Conservation (phyloP, 2,888 invertebrate species). For the Plebejus argus region DNA sequence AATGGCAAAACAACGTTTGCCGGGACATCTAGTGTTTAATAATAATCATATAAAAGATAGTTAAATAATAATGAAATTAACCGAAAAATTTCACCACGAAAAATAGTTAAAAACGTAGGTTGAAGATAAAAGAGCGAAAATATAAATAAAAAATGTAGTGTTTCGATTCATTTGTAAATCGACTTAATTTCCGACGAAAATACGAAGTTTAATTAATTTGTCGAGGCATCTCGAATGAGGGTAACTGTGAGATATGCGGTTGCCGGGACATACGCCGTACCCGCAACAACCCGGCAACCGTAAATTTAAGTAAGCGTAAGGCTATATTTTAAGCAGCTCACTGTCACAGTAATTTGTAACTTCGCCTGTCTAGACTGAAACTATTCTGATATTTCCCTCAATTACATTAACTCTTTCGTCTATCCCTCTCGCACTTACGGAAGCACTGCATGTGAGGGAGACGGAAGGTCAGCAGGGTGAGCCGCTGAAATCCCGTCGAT, state of each 20-base stretch:
- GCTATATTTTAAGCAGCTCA: conserved; percentile 61
- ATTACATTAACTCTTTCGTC: conserved; percentile 58
- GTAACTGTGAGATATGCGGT: conserved; percentile 39
- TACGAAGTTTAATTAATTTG: conserved; percentile 10
- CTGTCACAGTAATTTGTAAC: conserved; percentile 65
- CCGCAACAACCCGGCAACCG: conserved; percentile 49
- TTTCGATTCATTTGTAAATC: not conserved
- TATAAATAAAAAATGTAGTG: not conserved
- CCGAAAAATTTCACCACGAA: too few relatives aligned
- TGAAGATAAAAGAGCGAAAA: too few relatives aligned
- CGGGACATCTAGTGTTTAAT: too few relatives aligned
- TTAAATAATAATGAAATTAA: too few relatives aligned
- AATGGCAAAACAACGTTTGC: too few relatives aligned
- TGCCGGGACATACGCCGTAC: conserved; percentile 44
- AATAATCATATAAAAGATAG: too few relatives aligned
- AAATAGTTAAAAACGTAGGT: too few relatives aligned
- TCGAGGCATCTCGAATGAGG: conserved; percentile 35
- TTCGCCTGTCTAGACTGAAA: conserved; percentile 74
- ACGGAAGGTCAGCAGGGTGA: conserved; percentile 53
- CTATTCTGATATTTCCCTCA: conserved; percentile 72
- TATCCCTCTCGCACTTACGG: conserved; percentile 49
- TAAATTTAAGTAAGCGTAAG: conserved; percentile 63
- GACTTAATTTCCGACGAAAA: not conserved
- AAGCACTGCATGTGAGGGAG: conserved; percentile 45
- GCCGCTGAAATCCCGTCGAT: conserved; percentile 67